Percentiles rank a stretch among this genome's conserved stretches.
These are phyloP conservation scores for Papilio helenus DNA, from an alignment of 1,140 invertebrate genomes.

Conservation along the genomic window DNA sequence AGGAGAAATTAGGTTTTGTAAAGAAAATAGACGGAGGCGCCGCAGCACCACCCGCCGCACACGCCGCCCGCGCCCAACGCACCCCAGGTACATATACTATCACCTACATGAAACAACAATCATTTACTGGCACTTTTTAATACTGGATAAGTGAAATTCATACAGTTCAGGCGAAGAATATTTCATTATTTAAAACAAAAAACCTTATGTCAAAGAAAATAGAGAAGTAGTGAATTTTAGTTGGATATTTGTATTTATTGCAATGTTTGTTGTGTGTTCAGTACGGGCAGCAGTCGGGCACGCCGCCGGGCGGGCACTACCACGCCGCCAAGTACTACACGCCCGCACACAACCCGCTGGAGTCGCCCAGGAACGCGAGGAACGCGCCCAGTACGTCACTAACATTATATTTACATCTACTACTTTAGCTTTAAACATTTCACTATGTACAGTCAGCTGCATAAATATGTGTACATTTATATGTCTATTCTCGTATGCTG, in stretches of 20 bases:
- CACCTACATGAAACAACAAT: too few species aligned
- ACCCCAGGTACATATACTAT: constrained; percentile 48
- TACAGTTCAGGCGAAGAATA: too few species aligned
- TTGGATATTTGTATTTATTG: neutral
- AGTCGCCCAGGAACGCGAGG: constrained; percentile 65
- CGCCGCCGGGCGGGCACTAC: constrained; percentile 66
- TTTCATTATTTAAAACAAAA: too few species aligned
- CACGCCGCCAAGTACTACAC: constrained; percentile 74
- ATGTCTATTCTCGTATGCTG: too few species aligned
- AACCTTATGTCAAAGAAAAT: too few species aligned
- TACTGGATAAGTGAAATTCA: too few species aligned
- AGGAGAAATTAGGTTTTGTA: constrained; percentile 32
- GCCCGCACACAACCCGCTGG: constrained; percentile 69
- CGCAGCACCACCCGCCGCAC: constrained; percentile 68
- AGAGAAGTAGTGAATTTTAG: neutral
- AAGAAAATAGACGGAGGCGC: constrained; percentile 67
- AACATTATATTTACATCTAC: constrained; percentile 22
- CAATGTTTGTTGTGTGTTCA: constrained; percentile 43
- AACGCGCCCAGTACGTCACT: constrained; percentile 64
- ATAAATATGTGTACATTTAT: too few species aligned
- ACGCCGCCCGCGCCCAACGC: constrained; percentile 57
- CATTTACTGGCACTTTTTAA: too few species aligned
- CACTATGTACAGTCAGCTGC: too few species aligned
- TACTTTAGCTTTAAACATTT: too few species aligned
- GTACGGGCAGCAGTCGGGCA: constrained; percentile 69